Percentiles rank a stretch among this genome's conserved stretches.
Evolutionary conservation across 2,888 invertebrate genomes (phyloP).

Genomic region (Zygogramma bicolorata): DNA sequence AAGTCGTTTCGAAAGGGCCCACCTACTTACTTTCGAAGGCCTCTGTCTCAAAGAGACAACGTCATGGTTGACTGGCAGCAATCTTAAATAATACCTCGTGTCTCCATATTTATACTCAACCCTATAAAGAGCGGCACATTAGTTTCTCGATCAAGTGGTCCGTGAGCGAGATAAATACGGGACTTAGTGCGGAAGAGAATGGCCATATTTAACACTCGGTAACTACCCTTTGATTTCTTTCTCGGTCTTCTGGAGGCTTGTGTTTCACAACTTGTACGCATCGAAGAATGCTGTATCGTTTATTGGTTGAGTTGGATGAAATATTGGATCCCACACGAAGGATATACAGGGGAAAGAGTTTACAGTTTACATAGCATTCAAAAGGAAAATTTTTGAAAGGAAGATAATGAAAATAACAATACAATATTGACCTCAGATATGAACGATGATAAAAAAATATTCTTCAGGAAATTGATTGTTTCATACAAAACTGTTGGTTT

Average conservation of each 20-base stretch:
- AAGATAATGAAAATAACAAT: neutral
- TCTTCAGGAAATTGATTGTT: too few species aligned
- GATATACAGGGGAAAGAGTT: neutral
- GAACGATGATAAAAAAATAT: too few species aligned
- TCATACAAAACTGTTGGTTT: neutral
- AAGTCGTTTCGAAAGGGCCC: neutral
- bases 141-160: conserved; percentile 41
- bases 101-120: conserved; percentile 37
- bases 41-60: conserved; percentile 22
- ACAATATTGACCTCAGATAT: too few species aligned
- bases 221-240: conserved; percentile 54
- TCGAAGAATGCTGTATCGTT: conserved; percentile 58
- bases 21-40: conserved; percentile 12
- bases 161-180: conserved; percentile 43
- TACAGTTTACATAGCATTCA: neutral
- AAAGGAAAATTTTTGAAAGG: neutral
- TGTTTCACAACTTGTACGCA: conserved; percentile 39
- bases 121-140: conserved; percentile 39
- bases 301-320: conserved; percentile 59
- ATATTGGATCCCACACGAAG: conserved; percentile 52
- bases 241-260: conserved; percentile 41
- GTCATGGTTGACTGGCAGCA: conserved; percentile 35
- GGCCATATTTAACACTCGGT: conserved; percentile 57
- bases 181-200: conserved; percentile 56
- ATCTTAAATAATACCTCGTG: conserved; percentile 38